Conservation (phyloP, 2,113 vertebrate genomes). For the Galbula dea region DNA sequence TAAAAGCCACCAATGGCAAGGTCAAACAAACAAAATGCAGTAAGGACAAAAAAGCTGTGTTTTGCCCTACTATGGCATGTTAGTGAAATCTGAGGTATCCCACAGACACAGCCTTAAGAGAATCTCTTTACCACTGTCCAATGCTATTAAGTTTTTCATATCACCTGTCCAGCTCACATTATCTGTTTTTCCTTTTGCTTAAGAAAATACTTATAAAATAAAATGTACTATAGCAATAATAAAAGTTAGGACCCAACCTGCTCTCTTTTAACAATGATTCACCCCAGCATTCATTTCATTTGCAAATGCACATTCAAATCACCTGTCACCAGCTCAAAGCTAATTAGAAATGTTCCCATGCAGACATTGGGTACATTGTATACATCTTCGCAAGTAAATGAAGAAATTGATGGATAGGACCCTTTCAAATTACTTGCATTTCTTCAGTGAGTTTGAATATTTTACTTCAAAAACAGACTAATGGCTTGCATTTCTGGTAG, state of each 20-base stretch:
- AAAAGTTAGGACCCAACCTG: background rate
- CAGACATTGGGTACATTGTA: background rate
- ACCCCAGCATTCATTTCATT: background rate
- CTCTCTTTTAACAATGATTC: background rate
- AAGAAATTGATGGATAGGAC: background rate
- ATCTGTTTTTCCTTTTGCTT: background rate
- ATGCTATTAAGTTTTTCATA: background rate
- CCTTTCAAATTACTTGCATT: background rate
- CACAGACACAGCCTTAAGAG: background rate
- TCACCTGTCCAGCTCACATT: background rate
- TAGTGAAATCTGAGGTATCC: background rate
- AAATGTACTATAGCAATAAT: background rate
- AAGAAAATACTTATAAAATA: background rate
- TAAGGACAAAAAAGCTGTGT: background rate
- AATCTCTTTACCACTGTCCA: background rate
- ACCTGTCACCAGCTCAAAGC: background rate
- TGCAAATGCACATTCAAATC: background rate
- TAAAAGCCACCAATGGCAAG: background rate
- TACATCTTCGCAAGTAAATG: background rate
- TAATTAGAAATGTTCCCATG: background rate
- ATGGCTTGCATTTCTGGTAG: background rate
- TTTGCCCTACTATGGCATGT: background rate
- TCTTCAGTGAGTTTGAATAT: background rate
- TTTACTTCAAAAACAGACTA: background rate
- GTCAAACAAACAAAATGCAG: background rate